Evolutionary conservation across 2,888 invertebrate genomes (phyloP).

Genomic region (Enoplolaimus lenunculus): DNA sequence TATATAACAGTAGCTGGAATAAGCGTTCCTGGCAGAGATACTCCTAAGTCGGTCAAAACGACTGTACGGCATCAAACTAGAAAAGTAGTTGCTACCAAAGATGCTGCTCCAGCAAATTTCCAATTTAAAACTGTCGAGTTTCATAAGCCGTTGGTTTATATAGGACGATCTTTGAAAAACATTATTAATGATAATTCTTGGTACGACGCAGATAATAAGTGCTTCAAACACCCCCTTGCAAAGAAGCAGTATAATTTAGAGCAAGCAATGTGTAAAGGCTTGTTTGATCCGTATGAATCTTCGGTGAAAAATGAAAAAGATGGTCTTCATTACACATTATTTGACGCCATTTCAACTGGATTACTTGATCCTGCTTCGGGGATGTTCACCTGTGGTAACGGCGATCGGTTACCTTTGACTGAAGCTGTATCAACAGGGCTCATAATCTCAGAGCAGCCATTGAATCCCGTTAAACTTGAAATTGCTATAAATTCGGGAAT

Average conservation of each 20-base stretch:
- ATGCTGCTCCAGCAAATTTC: slow-evolving; percentile 29
- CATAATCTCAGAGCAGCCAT: too few relatives aligned
- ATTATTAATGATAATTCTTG: slow-evolving; percentile 54
- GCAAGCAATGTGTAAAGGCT: slow-evolving; percentile 48
- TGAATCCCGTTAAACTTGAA: too few relatives aligned
- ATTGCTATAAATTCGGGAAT: slow-evolving; percentile 64
- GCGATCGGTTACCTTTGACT: too few relatives aligned
- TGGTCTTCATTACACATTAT: slow-evolving; percentile 39
- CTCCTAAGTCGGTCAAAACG: slow-evolving; percentile 38
- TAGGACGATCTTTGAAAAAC: slow-evolving; percentile 53
- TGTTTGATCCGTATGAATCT: slow-evolving; percentile 41
- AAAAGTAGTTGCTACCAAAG: slow-evolving; percentile 36
- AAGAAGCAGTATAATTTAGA: slow-evolving; percentile 57
- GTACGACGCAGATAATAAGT: slow-evolving; percentile 60
- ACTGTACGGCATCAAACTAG: slow-evolving; percentile 35
- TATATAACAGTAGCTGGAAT: slow-evolving; percentile 49
- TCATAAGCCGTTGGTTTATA: slow-evolving; percentile 29
- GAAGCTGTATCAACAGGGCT: too few relatives aligned
- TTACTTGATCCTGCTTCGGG: slow-evolving; percentile 43
- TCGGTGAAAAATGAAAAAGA: slow-evolving; percentile 33
- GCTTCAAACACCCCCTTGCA: slow-evolving; percentile 52
- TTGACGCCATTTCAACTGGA: slow-evolving; percentile 42
- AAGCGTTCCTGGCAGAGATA: slow-evolving; percentile 28
- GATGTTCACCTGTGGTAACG: too few relatives aligned
- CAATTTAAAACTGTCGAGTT: too few relatives aligned